Evolutionary conservation across 2,113 vertebrate species (phyloP), one percentile per base, ranked within the genome.

Genomic region (Sapajus apella): DNA sequence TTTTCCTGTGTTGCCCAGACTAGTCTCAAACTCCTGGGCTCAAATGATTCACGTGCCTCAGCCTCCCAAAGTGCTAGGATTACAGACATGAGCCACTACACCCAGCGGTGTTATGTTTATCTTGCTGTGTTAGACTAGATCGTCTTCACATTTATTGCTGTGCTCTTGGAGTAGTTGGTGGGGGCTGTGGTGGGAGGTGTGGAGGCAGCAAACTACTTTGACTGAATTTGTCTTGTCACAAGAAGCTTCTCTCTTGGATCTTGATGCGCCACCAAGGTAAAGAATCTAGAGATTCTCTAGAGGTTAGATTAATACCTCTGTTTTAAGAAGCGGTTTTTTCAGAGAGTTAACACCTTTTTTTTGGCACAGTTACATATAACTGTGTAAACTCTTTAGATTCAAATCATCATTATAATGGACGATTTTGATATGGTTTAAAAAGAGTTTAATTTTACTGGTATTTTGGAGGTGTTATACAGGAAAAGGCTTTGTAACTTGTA

Each of bases 311-410:
- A 70, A 68, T 16, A 10, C 27, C 35, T 81, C 11, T 83, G 77
- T 96, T 95, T 93, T 68, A 96, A 83, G 82, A 94, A 94, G 64
- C 23, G 55, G 50, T 77, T 91, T 95, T 80, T 90, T 50, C 61
- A 86, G 52, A 43, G 30, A 77, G 68, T 94, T 90, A 77, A 84
- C 16, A 47, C 11, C 85, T 85, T 95, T 89, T 45, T 45, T 52
- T 91, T 70, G 76, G 52, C 83, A 83, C 23, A 82, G 11, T 75
- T 94, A 35, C 12, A 55, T 81, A 37, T 70, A 37, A 72, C 32
- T 91, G 87, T 79, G 6, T 61, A 27, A 90, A 58, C 40, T 88
- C 76, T 80, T 55, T 80, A 72, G 80, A 55, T 94, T 91, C 50
- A 89, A 0, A 55, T 79, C 27, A 76, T 92, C 18, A 43, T 58